These are phyloP conservation scores for Azorinus chamasolen DNA, from an alignment of 2,888 invertebrate genomes.

Conservation along the genomic window DNA sequence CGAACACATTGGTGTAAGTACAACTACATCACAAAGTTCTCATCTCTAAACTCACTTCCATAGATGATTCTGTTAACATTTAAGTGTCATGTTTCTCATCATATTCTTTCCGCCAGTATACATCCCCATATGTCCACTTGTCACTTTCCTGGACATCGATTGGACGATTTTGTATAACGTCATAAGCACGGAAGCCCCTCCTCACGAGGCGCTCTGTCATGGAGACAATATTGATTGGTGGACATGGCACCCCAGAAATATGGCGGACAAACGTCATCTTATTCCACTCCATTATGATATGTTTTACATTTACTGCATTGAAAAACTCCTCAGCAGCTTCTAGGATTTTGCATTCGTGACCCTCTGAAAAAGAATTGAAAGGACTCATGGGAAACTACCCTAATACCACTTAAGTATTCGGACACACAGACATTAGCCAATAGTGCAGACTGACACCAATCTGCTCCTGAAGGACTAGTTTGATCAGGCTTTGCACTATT, in stretches of 20 bases:
- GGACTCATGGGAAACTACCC: too few relatives aligned
- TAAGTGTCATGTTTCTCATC: not conserved
- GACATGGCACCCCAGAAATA: slow-evolving; percentile 67
- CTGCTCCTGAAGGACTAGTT: too few relatives aligned
- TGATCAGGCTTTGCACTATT: too few relatives aligned
- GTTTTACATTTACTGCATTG: slow-evolving; percentile 70
- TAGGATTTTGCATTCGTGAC: slow-evolving; percentile 80
- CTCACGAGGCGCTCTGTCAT: slow-evolving; percentile 57
- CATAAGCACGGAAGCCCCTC: slow-evolving; percentile 69
- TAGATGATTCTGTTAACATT: too few relatives aligned
- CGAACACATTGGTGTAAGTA: too few relatives aligned
- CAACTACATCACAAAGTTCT: too few relatives aligned
- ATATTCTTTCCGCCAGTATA: slow-evolving; percentile 66
- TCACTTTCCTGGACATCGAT: slow-evolving; percentile 60
- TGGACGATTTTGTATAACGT: slow-evolving; percentile 57
- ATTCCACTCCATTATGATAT: slow-evolving; percentile 82
- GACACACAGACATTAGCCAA: too few relatives aligned
- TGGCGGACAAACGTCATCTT: slow-evolving; percentile 74
- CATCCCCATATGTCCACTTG: slow-evolving; percentile 71
- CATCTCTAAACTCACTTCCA: too few relatives aligned
- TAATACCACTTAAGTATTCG: too few relatives aligned
- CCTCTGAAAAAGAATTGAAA: slow-evolving; percentile 77
- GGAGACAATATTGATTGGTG: slow-evolving; percentile 52
- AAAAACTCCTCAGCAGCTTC: slow-evolving; percentile 67
- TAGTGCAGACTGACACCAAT: too few relatives aligned